Evolutionary conservation across 2,797 vertebrate species (phyloP).

Genomic region (Glossophaga mutica): DNA sequence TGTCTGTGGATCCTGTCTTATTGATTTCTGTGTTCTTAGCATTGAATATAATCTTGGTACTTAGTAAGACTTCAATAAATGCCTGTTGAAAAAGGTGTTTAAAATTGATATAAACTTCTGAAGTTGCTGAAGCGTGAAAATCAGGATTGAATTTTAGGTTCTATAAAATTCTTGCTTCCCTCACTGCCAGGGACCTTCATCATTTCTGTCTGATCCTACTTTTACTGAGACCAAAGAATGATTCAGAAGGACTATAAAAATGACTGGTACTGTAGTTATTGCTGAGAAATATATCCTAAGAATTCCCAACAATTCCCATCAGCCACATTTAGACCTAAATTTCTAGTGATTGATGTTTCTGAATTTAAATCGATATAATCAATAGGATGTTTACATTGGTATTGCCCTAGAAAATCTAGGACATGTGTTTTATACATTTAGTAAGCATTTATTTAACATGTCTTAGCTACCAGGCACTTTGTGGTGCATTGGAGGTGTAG

Average conservation of each 20-base stretch:
- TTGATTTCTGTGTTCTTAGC: not conserved
- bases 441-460: not conserved
- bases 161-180: not conserved
- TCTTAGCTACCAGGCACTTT: not conserved
- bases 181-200: not conserved
- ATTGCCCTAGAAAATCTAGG: not conserved
- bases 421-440: not conserved
- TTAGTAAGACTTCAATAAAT: not conserved
- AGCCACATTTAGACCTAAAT: not conserved
- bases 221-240: not conserved
- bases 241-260: not conserved
- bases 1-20: not conserved
- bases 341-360: not conserved
- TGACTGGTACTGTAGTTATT: not conserved
- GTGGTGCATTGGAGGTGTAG: not conserved
- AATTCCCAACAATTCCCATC: not conserved
- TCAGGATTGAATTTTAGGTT: not conserved
- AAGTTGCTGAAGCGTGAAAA: not conserved
- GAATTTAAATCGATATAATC: not conserved
- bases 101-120: not conserved
- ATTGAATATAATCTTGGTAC: not conserved
- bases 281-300: not conserved
- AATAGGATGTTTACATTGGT: not conserved
- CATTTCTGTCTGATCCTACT: not conserved
- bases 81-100: not conserved